These are phyloP conservation scores for Perca fluviatilis DNA, from an alignment of 2,113 vertebrate genomes.

Conservation along the genomic window DNA sequence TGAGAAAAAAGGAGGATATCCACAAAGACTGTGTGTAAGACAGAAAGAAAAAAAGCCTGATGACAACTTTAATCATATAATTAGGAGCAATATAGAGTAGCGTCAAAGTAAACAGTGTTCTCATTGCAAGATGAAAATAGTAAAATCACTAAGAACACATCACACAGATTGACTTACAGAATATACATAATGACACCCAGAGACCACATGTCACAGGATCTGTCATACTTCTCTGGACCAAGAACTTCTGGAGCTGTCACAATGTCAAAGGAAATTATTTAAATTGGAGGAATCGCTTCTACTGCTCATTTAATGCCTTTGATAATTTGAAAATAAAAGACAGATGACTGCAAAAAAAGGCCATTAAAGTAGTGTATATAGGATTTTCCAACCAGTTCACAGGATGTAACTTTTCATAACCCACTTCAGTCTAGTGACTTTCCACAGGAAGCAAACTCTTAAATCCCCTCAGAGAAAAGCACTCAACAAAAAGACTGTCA, in stretches of 20 bases:
- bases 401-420: neutral
- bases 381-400: neutral
- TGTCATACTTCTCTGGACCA: constrained; percentile 38
- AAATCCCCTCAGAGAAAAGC: neutral
- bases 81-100: neutral
- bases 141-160: constrained; percentile 66
- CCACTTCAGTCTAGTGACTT: neutral
- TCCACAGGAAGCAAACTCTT: neutral
- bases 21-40: constrained; percentile 85
- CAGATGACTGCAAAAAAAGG: neutral
- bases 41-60: neutral
- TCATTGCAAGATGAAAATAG: neutral
- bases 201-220: constrained; percentile 40
- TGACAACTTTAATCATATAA: constrained; percentile 11
- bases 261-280: constrained; percentile 70
- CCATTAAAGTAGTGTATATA: neutral
- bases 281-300: neutral
- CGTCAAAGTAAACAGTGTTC: neutral
- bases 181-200: constrained; percentile 68
- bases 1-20: constrained; percentile 93
- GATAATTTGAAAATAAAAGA: neutral
- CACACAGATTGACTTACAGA: constrained; percentile 89
- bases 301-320: neutral
- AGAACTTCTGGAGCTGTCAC: constrained; percentile 68
- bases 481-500: neutral